Base-by-base conservation (phyloP, 2,888 invertebrate species). In the Diaprepes abbreviatus region DNA sequence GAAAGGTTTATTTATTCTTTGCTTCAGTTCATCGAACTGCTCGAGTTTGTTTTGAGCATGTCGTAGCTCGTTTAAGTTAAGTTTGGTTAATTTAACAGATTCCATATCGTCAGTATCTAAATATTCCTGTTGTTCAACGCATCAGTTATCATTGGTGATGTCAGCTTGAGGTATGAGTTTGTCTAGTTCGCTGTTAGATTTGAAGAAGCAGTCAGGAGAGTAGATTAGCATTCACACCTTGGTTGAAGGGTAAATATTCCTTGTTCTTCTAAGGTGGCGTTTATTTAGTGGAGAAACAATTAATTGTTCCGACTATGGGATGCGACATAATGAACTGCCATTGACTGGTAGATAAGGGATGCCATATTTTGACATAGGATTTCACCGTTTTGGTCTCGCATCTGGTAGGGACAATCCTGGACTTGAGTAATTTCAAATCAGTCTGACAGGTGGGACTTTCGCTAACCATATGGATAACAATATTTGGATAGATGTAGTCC, bases 11-110 rank as follows among this genome's bases (percentile, higher is more conserved):
- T 70, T 57, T 9, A 70, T 33, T 24, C 43, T 66, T 24, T 66
- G 12, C 24, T 67, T 52, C 2, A 71, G 58, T 16, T 63, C 58
- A 24, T 71, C 68, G 19, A 68, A 71, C 31, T 68, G 68, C n/a
- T n/a, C n/a, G n/a, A n/a, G n/a, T n/a, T n/a, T n/a, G n/a, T n/a
- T n/a, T n/a, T n/a, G n/a, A n/a, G n/a, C n/a, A n/a, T n/a, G n/a
- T n/a, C n/a, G n/a, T n/a, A n/a, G n/a, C n/a, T n/a, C n/a, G n/a
- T n/a, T n/a, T n/a, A n/a, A n/a, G n/a, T n/a, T n/a, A n/a, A n/a
- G n/a, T n/a, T n/a, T n/a, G n/a, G n/a, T n/a, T n/a, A n/a, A n/a
- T n/a, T n/a, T n/a, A n/a, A n/a, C n/a, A n/a, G n/a, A n/a, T n/a
- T n/a, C n/a, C n/a, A n/a, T n/a, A n/a, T n/a, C n/a, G n/a, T n/a